phyloP scores from a whole-genome alignment of 2,888 invertebrate genomes.

The Pilophorus perplexus region DNA sequence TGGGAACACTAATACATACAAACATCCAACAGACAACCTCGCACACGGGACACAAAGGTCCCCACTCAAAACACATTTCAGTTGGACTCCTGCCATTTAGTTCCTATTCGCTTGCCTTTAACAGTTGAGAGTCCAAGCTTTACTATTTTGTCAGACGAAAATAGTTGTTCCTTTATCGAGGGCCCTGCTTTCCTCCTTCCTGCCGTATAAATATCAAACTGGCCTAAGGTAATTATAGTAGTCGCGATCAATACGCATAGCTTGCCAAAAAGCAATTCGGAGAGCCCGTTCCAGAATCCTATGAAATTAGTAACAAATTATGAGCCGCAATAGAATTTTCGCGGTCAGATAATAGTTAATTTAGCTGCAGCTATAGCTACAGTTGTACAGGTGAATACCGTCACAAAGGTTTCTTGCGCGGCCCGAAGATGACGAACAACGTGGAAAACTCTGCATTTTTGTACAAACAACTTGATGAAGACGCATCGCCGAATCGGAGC shows the following conservation, averaged over 20 bases:
- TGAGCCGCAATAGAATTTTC: background rate
- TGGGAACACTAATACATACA: no score
- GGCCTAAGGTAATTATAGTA: constrained; percentile 27
- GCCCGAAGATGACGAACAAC: no score
- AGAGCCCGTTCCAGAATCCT: background rate
- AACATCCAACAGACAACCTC: no score
- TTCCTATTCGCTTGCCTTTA: constrained; percentile 19
- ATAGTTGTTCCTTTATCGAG: constrained; percentile 33
- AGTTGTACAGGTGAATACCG: no score
- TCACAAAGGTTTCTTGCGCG: no score
- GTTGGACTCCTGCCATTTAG: constrained; percentile 20
- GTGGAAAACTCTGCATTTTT: no score
- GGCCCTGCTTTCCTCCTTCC: constrained; percentile 26
- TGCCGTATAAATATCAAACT: constrained; percentile 30
- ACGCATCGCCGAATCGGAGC: no score
- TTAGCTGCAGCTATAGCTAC: no score
- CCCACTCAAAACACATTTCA: constrained; percentile 29
- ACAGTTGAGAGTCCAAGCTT: constrained; percentile 26
- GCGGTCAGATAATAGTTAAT: no score
- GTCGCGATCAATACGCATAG: constrained; percentile 5
- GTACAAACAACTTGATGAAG: no score
- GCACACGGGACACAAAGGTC: constrained; percentile 14
- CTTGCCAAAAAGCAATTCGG: constrained; percentile 9
- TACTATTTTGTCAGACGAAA: constrained; percentile 33
- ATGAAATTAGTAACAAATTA: background rate